phyloP scores from a whole-genome alignment of 1,140 invertebrate species.

The Drosophila sp. region DNA sequence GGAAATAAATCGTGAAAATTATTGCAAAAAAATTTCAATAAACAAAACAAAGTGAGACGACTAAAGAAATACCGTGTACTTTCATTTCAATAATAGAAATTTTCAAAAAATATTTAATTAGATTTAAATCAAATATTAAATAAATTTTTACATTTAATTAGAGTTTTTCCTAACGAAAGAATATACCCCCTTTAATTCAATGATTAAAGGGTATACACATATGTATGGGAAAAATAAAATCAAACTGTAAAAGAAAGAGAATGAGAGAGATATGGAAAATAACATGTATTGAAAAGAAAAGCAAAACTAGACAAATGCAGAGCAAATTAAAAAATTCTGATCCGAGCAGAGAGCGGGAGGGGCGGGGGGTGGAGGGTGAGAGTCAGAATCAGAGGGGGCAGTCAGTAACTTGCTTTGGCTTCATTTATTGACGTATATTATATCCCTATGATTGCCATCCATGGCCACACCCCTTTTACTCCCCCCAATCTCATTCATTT shows the following conservation, averaged over 20 bases:
- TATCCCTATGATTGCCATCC: slow-evolving; percentile 75
- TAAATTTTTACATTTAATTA: too few relatives aligned
- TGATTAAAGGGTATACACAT: neutral
- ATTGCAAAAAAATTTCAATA: slow-evolving; percentile 52
- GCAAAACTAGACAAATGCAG: slow-evolving; percentile 23
- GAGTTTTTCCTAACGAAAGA: neutral
- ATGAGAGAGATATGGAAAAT: slow-evolving; percentile 21
- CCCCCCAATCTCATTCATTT: slow-evolving; percentile 35
- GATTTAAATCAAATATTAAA: too few relatives aligned
- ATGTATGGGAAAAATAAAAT: neutral
- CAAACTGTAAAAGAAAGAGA: slow-evolving; percentile 21
- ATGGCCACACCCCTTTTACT: slow-evolving; percentile 1
- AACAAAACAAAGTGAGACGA: slow-evolving; percentile 27
- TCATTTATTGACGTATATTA: slow-evolving; percentile 79
- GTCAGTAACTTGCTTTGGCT: slow-evolving; percentile 36
- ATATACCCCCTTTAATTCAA: neutral
- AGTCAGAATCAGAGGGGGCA: neutral
- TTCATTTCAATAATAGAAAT: too few relatives aligned
- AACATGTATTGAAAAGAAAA: slow-evolving; percentile 36
- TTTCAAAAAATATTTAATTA: too few relatives aligned
- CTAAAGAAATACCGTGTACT: slow-evolving; percentile 7
- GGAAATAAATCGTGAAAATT: slow-evolving; percentile 76
- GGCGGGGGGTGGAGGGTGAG: neutral
- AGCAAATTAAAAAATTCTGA: slow-evolving; percentile 73
- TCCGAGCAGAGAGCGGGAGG: neutral